A percentile compares a stretch with the other conserved stretches of the same genome.
Evolutionary conservation across 1,140 invertebrate genomes (phyloP).

Genomic region (Drosophila funebris): DNA sequence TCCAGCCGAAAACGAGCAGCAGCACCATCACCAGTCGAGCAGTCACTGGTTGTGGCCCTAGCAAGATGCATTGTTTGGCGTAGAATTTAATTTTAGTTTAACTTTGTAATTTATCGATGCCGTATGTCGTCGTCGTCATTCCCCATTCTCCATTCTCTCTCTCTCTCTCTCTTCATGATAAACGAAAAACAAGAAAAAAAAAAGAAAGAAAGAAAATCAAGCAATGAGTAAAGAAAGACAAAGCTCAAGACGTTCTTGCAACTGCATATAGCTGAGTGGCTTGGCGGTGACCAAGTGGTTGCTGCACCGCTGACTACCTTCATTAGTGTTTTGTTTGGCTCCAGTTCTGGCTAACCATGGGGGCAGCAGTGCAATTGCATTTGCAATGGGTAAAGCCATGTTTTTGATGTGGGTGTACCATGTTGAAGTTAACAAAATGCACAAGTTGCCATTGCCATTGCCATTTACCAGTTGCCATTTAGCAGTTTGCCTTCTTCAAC

Average conservation of each 20-base stretch:
- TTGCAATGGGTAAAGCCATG: slow-evolving; percentile 1
- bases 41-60: slow-evolving; percentile 7
- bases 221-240: slow-evolving; percentile 32
- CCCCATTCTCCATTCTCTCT: not conserved
- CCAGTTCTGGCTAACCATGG: slow-evolving; percentile 59
- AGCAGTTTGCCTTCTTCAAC: slow-evolving; percentile 17
- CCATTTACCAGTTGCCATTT: slow-evolving; percentile 44
- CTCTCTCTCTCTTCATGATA: not conserved
- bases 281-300: slow-evolving; percentile 46
- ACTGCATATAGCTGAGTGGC: slow-evolving; percentile 18
- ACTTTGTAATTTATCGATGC: slow-evolving; percentile 82
- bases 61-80: slow-evolving; percentile 81
- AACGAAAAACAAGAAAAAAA: too few relatives aligned
- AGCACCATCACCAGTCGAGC: slow-evolving; percentile 31
- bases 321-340: slow-evolving; percentile 81
- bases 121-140: slow-evolving; percentile 68
- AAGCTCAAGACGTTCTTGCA: slow-evolving; percentile 44
- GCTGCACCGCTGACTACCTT: slow-evolving; percentile 69
- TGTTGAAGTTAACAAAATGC: slow-evolving; percentile 65
- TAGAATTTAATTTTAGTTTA: slow-evolving; percentile 83
- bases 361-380: slow-evolving; percentile 17
- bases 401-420: slow-evolving; percentile 56
- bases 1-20: slow-evolving; percentile 69
- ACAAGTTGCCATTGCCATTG: slow-evolving; percentile 40
- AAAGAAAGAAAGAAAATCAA: slow-evolving; percentile 17